A percentile compares a stretch with the other conserved stretches of the same genome.
phyloP scores from a whole-genome alignment of 2,888 invertebrate genomes.

The Scotopteryx bipunctaria region DNA sequence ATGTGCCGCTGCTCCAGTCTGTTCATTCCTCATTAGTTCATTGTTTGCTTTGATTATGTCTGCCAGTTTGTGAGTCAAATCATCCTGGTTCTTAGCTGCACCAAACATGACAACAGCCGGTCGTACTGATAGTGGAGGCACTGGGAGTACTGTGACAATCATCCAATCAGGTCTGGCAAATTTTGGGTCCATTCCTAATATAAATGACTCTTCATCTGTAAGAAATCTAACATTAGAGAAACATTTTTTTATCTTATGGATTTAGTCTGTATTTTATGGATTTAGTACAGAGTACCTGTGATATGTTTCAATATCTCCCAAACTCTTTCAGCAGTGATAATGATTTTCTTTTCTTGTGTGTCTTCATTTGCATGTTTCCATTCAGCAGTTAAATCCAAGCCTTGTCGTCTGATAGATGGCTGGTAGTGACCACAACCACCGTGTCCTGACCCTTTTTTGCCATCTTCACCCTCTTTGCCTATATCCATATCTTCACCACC shows the following conservation, averaged over 20 bases:
- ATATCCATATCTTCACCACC: constrained; percentile 99
- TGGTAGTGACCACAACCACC: constrained; percentile 99
- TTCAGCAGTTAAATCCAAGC: constrained; percentile 97
- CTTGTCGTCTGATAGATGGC: constrained; percentile 94
- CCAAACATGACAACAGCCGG: constrained; percentile 99
- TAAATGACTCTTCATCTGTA: constrained; percentile 96
- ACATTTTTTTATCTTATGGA: not conserved
- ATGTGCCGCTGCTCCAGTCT: constrained; percentile 98
- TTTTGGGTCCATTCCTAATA: constrained; percentile 98
- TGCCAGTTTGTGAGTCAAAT: constrained; percentile 98
- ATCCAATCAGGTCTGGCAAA: constrained; percentile 99
- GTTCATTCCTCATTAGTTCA: constrained; percentile 96
- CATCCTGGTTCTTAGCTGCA: constrained; percentile 99
- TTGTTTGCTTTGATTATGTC: constrained; percentile 99
- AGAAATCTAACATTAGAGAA: constrained; percentile 12
- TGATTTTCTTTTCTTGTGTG: constrained; percentile 97
- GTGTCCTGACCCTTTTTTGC: constrained; percentile 86
- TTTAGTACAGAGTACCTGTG: constrained; percentile 72
- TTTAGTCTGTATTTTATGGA: too few relatives aligned
- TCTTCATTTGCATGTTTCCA: constrained; percentile 99
- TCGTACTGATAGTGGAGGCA: constrained; percentile 97
- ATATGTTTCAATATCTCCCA: constrained; percentile 98
- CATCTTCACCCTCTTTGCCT: constrained; percentile 88
- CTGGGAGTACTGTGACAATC: constrained; percentile 98
- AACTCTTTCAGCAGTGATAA: constrained; percentile 96